These are phyloP conservation scores for Leptinotarsa tumamoca DNA, from an alignment of 2,888 invertebrate species.

Conservation along the genomic window DNA sequence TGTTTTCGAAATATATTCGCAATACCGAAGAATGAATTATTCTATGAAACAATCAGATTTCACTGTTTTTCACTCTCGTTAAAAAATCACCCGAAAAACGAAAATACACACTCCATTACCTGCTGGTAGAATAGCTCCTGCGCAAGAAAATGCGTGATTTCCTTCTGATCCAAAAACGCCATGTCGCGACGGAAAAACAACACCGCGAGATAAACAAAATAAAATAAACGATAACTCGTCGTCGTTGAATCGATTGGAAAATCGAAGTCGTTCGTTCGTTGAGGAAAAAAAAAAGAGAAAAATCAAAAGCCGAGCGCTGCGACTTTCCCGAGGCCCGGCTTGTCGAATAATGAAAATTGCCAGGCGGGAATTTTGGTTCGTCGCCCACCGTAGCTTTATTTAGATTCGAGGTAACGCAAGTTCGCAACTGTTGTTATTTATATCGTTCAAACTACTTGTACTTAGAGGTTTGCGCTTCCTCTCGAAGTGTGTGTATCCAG, in stretches of 20 bases:
- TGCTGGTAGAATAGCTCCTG: slow-evolving; percentile 87
- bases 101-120: slow-evolving; percentile 50
- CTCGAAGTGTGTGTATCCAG: slow-evolving; percentile 2
- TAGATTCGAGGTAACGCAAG: slow-evolving; percentile 62
- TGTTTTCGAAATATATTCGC: too few species aligned
- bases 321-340: slow-evolving; percentile 61
- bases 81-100: neutral
- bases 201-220: slow-evolving; percentile 29
- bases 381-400: slow-evolving; percentile 64
- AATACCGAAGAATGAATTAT: too few species aligned
- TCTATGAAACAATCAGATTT: too few species aligned
- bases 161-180: slow-evolving; percentile 80
- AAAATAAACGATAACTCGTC: slow-evolving; percentile 23
- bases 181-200: slow-evolving; percentile 47
- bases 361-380: slow-evolving; percentile 63
- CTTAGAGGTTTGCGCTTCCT: slow-evolving; percentile 14
- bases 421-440: slow-evolving; percentile 52
- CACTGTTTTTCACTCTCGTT: neutral
- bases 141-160: slow-evolving; percentile 86
- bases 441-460: slow-evolving; percentile 17
- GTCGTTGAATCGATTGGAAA: slow-evolving; percentile 36
- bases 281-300: slow-evolving; percentile 48
- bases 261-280: slow-evolving; percentile 62
- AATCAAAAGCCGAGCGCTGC: slow-evolving; percentile 46
- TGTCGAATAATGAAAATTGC: slow-evolving; percentile 63